Base-by-base conservation (phyloP, 2,113 vertebrate genomes). In the Paradisaea rubra region DNA sequence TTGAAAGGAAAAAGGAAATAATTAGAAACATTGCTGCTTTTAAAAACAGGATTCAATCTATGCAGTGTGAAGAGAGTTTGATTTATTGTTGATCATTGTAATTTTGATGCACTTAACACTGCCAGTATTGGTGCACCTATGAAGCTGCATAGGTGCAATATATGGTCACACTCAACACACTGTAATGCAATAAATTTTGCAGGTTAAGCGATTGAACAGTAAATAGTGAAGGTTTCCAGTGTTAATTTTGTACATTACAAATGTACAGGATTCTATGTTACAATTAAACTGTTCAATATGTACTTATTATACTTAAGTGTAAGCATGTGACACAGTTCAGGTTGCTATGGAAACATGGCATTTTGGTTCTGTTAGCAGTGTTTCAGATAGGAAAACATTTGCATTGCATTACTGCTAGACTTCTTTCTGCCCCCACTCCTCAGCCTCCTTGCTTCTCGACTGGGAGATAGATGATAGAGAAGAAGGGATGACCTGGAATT, bases 331-430 rank as follows among this genome's bases (percentile, higher is more conserved):
- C 71, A 78, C 49, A 39, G 63, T 77, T 88, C 54, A 15, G 25
- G 96, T 95, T 96, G 91, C 97, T 82, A 76, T 94, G 78, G 96
- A 81, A 95, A 96, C 93, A 11, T 92, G 71, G 60, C 31, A 35
- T 85, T 95, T 93, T 92, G 41, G 25, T 90, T 91, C 79, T 83
- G 47, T 41, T 86, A 81, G 45, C 3, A 5, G 82, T 64, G 45
- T 92, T 91, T 86, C 52, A 39, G 49, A 68, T 78, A 56, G 91
- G 79, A 73, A 83, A 94, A 80, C 39, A 56, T 89, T 91, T 74
- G 86, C 88, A 74, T 68, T 57, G 56, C 35, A 35, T 91, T 88
- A 31, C 45, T 86, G 50, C 1, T 19, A 64, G 71, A 53, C 69
- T 94, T 11, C 44, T 59, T 90, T 74, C 44, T 88, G 8, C 41